Evolutionary conservation across 2,888 invertebrate species (phyloP), one percentile per base, ranked within the genome.

Genomic region (Plebejus anna): DNA sequence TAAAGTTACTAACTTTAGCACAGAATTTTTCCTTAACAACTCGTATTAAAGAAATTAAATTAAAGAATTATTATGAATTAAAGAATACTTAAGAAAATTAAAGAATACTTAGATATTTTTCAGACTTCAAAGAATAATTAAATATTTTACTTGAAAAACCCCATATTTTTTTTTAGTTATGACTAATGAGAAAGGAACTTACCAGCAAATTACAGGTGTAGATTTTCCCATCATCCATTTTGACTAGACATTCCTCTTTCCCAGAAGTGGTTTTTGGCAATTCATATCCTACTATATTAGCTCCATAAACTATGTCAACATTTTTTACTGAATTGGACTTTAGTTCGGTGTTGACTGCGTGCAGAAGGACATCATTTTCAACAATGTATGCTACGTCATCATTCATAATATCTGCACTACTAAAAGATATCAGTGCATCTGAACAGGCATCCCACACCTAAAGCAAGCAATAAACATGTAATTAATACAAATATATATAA

Each of bases 391-490:
- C 98, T 1, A 99, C 95, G 86, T 97, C 96, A 72, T 96, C 95
- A 36, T 95, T 92, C 82, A 96, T 90, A 79, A 96, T 94, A 16
- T 97, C 96, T 78, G 97, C 94, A 80, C 92, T 93, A 82, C 96
- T 96, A 87, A 99, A 99, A 78, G 97, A 96, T 79, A 99, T 98
- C 83, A 97, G 93, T 0, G 98, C 97, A 88, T 98, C 97, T 0
- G 99, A 98, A 85, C 96, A 96, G 3, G 97, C 96, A 89, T 99
- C 99, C 98, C 98, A 99, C 32, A 99, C 97, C 98, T 98, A 85
- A 71, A 88, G 78, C 70, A 86, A 51, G 32, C 38, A 70, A 70
- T 13, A 42, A 5, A 16, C 1, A 55, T 55, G 55, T 55, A 2
- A 55, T 16, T 16, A 16, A 1, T 55, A 55, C 16, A 55, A 51